Evolutionary conservation across 2,113 vertebrate genomes (phyloP).

Genomic region (Marcusenius ussheri): DNA sequence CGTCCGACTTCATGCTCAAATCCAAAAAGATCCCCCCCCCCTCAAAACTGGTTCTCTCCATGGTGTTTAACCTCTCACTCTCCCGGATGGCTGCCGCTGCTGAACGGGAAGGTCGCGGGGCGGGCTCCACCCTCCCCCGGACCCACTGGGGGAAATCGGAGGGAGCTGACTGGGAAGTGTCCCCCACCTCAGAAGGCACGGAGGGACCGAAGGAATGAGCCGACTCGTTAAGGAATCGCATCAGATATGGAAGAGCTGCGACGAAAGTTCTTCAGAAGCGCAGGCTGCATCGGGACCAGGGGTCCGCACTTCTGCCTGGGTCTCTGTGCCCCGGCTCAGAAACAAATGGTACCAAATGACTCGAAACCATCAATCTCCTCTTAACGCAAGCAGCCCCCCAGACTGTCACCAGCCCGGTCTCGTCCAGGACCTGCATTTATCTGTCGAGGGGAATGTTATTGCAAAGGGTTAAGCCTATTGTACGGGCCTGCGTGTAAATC

Average conservation of each 20-base stretch:
- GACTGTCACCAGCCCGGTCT: neutral
- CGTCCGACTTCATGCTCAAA: neutral
- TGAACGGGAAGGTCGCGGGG: neutral
- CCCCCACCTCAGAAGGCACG: neutral
- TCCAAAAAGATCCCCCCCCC: neutral
- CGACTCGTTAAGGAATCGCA: neutral
- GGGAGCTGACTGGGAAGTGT: neutral
- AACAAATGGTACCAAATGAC: neutral
- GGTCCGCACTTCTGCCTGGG: neutral
- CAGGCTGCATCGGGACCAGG: neutral
- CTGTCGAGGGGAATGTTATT: conserved; percentile 54
- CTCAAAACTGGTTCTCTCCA: neutral
- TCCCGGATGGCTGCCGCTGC: neutral
- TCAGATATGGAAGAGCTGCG: neutral
- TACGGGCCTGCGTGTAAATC: conserved; percentile 58
- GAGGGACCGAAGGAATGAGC: neutral
- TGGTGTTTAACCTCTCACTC: neutral
- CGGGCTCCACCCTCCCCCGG: neutral
- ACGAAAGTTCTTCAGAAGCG: neutral
- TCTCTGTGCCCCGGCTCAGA: neutral
- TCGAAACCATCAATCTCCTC: neutral
- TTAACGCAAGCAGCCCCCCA: neutral
- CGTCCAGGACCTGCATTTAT: conserved; percentile 9
- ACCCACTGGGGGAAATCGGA: neutral
- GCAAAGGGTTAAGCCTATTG: conserved; percentile 59